Conservation (phyloP, 2,113 vertebrate genomes). For the Caranx melampygus region DNA sequence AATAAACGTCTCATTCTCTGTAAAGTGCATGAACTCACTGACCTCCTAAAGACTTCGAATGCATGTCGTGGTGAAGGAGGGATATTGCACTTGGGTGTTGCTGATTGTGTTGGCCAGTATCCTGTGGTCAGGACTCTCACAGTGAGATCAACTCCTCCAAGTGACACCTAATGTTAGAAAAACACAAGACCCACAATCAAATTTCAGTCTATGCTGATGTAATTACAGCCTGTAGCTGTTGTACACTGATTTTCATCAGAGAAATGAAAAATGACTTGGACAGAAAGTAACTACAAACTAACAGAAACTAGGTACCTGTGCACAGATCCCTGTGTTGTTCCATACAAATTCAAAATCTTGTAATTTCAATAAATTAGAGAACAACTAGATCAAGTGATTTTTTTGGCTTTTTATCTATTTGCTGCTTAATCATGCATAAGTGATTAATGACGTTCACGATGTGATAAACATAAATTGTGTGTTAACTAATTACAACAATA, state of each 20-base stretch:
- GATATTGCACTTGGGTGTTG: slow-evolving; percentile 99
- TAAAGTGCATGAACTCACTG: slow-evolving; percentile 23
- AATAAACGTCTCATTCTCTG: neutral
- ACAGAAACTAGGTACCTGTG: neutral
- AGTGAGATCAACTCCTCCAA: slow-evolving; percentile 97
- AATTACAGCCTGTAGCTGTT: neutral
- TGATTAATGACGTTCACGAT: neutral
- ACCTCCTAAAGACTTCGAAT: slow-evolving; percentile 99
- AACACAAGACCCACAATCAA: slow-evolving; percentile 17
- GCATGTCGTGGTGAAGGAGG: slow-evolving; percentile 96
- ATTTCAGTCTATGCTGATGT: neutral
- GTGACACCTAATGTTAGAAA: slow-evolving; percentile 86
- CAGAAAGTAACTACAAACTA: neutral
- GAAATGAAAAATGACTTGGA: neutral
- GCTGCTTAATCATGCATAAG: neutral
- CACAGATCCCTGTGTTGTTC: neutral
- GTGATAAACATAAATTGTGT: neutral
- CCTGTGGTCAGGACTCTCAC: slow-evolving; percentile 97
- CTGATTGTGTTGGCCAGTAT: slow-evolving; percentile 99
- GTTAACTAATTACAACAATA: slow-evolving; percentile 1
- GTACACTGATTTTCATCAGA: neutral
- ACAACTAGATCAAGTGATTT: no score
- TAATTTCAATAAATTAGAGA: neutral
- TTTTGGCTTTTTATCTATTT: neutral
- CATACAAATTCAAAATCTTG: neutral